Base-by-base conservation (phyloP, 2,888 invertebrate species). In the Perdita meconis region DNA sequence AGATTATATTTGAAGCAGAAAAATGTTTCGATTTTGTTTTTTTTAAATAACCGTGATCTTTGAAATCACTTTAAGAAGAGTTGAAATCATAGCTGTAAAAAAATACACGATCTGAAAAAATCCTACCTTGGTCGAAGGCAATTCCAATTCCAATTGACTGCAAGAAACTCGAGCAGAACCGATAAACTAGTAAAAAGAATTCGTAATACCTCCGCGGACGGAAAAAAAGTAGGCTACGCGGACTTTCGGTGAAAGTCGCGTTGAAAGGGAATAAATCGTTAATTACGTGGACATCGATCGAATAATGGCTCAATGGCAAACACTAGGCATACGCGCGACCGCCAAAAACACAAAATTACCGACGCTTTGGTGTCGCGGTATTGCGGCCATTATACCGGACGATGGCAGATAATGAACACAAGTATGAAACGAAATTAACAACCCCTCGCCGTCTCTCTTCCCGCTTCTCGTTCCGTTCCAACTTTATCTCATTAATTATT, bases 401-500 rank as follows among this genome's bases (percentile, higher is more conserved):
- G 75, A 63, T 75, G 55, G 47, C 76, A 59, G 64, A 77, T 76
- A 76, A 77, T 69, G 77, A 69, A 60, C 77, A 50, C 64, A 51
- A 78, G 64, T 60, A 65, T 30, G 77, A 76, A 78, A 78, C 69
- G 64, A 76, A 65, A 78, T 77, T 78, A 78, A 65, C 77, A 77
- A 64, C 76, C 47, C 76, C 47, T 59, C 26, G 64, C 30, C 30
- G 6, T 30, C 30, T n/a, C n/a, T n/a, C n/a, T n/a, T n/a, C n/a
- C n/a, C n/a, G n/a, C n/a, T n/a, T n/a, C 30, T 2, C 30, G 6
- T 64, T 8, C 57, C 40, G 66, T 71, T 16, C 63, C 44, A 71
- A 78, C 59, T 72, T 79, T 61, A 67, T 64, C 60, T 60, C 78
- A 60, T 78, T 78, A 78, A 79, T 79, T 79, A 79, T 78, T 78